phyloP scores from a whole-genome alignment of 2,888 invertebrate species.

The Dryococelus australis region DNA sequence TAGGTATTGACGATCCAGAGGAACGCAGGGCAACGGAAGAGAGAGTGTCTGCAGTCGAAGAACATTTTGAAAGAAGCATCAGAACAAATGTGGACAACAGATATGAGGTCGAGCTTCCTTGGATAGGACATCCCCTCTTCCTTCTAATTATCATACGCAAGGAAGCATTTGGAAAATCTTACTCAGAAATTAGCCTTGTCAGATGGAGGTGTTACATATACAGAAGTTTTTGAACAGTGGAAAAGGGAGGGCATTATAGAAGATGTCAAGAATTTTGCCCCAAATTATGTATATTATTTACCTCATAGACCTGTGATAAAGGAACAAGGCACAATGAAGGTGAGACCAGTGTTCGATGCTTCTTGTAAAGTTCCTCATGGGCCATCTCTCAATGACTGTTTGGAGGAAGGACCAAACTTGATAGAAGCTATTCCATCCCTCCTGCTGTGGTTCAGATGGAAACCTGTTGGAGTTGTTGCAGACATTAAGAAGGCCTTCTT shows the following conservation, averaged over 20 bases:
- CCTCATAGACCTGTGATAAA: conserved; percentile 49
- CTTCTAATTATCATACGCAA: not conserved
- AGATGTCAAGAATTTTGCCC: not conserved
- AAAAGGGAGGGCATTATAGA: not conserved
- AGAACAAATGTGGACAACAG: not conserved
- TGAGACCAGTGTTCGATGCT: conserved; percentile 43
- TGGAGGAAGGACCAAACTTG: too few relatives aligned
- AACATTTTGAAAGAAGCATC: not conserved
- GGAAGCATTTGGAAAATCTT: not conserved
- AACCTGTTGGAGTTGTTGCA: not conserved
- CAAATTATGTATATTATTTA: conserved; percentile 39
- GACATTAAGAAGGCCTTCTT: too few relatives aligned
- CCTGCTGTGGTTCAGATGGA: not conserved
- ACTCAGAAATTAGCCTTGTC: not conserved
- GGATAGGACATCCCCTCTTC: not conserved
- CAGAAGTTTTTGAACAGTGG: not conserved
- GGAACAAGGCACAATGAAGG: conserved; percentile 39
- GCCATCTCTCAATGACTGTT: conserved; percentile 47
- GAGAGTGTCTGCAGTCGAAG: not conserved
- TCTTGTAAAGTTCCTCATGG: conserved; percentile 36
- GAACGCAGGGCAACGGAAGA: not conserved
- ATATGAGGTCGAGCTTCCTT: not conserved
- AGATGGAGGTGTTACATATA: not conserved
- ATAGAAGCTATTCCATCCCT: too few relatives aligned
- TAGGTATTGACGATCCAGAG: not conserved